These are phyloP conservation scores for Diadumene lineata DNA, from an alignment of 92 coral and sea anemone genomes.

Conservation along the genomic window DNA sequence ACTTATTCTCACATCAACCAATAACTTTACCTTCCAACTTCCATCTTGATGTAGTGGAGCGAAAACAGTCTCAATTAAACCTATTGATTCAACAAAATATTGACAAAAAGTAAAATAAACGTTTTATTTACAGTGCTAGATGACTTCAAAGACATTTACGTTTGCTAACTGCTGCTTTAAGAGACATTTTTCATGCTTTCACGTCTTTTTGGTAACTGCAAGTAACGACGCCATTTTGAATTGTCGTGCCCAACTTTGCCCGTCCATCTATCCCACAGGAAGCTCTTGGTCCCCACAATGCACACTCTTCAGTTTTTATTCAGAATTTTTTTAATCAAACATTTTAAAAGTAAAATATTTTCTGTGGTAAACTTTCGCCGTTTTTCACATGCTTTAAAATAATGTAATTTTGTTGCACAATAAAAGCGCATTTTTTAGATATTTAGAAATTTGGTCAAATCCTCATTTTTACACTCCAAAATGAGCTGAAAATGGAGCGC, in stretches of 20 bases:
- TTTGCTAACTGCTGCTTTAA: conserved; percentile 87
- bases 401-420: too few relatives aligned
- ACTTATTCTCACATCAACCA: too few relatives aligned
- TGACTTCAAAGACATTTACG: conserved; percentile 50
- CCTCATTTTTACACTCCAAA: too few relatives aligned
- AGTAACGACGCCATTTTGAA: conserved; percentile 23
- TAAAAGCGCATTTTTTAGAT: too few relatives aligned
- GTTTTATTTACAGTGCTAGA: background rate
- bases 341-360: too few relatives aligned
- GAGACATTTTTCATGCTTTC: conserved; percentile 58
- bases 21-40: conserved; percentile 76
- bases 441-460: too few relatives aligned
- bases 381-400: too few relatives aligned
- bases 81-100: conserved; percentile 33
- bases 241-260: background rate
- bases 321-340: too few relatives aligned
- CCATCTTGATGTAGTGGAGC: conserved; percentile 56
- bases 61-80: conserved; percentile 84
- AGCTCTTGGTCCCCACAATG: too few relatives aligned
- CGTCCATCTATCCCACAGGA: background rate
- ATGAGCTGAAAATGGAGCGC: too few relatives aligned
- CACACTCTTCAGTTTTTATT: too few relatives aligned
- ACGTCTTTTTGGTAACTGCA: conserved; percentile 16
- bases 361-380: too few relatives aligned
- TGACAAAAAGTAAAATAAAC: background rate